Percentiles rank a stretch among this genome's conserved stretches.
These are phyloP conservation scores for Lepilemur septentrionalis DNA, from an alignment of 2,797 vertebrate genomes.

Conservation along the genomic window DNA sequence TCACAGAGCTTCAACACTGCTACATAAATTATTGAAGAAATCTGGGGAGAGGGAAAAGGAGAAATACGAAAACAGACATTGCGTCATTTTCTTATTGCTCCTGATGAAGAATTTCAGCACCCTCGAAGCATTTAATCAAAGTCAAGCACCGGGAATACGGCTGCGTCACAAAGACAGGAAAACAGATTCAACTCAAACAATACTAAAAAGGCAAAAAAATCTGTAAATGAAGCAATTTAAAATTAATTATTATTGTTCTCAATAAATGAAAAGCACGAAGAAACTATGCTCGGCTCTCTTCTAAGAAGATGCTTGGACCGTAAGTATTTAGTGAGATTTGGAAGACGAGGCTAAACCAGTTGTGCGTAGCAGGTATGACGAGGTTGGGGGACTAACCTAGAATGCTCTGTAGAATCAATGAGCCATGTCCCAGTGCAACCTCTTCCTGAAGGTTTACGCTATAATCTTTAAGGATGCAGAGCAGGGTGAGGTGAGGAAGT, in stretches of 20 bases:
- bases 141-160: not conserved
- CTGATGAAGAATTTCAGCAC: not conserved
- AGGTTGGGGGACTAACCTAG: not conserved
- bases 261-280: not conserved
- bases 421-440: not conserved
- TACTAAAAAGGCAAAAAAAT: not conserved
- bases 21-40: slow-evolving; percentile 46
- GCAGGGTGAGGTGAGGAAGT: accelerated
- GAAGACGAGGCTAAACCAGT: not conserved
- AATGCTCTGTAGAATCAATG: not conserved
- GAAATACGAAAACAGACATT: not conserved
- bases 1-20: not conserved
- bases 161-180: not conserved
- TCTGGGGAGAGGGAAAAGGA: not conserved
- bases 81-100: not conserved
- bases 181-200: not conserved
- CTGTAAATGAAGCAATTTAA: not conserved
- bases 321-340: not conserved
- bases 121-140: not conserved
- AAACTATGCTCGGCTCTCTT: not conserved
- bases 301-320: not conserved
- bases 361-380: not conserved
- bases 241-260: slow-evolving; percentile 1
- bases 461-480: not conserved
- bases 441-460: not conserved